Evolutionary conservation across 2,113 vertebrate species (phyloP).

Genomic region (Pavo muticus): DNA sequence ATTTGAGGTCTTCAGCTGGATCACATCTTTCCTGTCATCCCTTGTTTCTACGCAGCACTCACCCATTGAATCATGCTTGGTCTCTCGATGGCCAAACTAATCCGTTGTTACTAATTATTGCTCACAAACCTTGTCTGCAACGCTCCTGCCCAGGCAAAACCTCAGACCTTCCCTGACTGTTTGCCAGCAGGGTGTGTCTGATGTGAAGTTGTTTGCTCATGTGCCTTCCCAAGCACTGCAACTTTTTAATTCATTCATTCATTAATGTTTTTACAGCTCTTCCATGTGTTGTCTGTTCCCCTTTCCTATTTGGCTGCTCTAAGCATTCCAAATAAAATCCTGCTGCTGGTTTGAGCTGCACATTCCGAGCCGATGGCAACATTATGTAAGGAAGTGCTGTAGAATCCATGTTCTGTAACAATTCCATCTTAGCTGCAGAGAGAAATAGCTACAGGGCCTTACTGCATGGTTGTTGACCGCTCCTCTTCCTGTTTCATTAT

Average conservation of each 20-base stretch:
- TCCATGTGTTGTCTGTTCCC: constrained; percentile 5
- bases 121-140: neutral
- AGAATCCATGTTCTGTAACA: neutral
- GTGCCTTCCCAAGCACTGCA: neutral
- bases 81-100: neutral
- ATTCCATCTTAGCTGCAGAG: neutral
- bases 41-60: neutral
- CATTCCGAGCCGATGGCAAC: neutral
- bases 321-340: neutral
- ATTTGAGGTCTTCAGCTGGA: neutral
- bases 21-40: neutral
- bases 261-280: neutral
- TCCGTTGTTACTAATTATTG: neutral
- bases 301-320: constrained; percentile 12
- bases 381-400: neutral
- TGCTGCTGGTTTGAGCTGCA: neutral
- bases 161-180: neutral
- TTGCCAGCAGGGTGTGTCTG: neutral
- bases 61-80: rapidly evolving
- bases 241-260: neutral
- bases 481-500: neutral
- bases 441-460: neutral
- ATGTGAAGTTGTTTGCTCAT: neutral
- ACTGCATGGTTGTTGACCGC: neutral
- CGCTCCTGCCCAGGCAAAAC: neutral